phyloP scores from a whole-genome alignment of 2,888 invertebrate species.

The Stenichneumon culpator region DNA sequence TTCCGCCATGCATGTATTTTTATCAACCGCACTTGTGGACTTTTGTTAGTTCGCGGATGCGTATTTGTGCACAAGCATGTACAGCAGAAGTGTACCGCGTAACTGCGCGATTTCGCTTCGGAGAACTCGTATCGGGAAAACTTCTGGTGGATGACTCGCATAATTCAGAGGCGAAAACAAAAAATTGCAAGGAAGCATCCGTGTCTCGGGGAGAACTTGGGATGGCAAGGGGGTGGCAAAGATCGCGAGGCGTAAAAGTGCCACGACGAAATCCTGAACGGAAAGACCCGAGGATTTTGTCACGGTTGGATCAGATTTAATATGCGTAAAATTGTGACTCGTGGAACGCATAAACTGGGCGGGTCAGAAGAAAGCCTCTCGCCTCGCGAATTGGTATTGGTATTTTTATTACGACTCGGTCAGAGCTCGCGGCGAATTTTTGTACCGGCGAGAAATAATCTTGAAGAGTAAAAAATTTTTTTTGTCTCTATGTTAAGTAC shows the following conservation, averaged over 20 bases:
- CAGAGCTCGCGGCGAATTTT: no score
- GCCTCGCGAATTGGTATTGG: no score
- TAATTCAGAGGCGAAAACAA: background rate
- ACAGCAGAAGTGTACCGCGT: background rate
- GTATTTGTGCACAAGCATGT: conserved; percentile 4
- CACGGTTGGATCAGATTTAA: background rate
- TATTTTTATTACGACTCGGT: no score
- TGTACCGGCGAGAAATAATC: no score
- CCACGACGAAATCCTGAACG: background rate
- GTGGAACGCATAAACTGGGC: background rate
- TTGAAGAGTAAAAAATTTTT: no score
- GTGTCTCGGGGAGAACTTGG: background rate
- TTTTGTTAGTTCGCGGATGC: conserved; percentile 1
- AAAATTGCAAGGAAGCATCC: background rate
- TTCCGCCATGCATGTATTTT: conserved; percentile 55
- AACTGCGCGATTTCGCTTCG: background rate
- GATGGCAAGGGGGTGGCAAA: background rate
- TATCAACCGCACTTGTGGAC: conserved; percentile 1
- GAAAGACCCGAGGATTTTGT: background rate
- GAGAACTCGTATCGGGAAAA: background rate
- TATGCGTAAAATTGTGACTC: background rate
- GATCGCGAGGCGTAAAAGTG: background rate
- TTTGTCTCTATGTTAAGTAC: no score
- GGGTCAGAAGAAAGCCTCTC: background rate
- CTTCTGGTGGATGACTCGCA: background rate